Evolutionary conservation across 1,140 invertebrate genomes (phyloP).

Genomic region (Thalassaphorura encarpata): DNA sequence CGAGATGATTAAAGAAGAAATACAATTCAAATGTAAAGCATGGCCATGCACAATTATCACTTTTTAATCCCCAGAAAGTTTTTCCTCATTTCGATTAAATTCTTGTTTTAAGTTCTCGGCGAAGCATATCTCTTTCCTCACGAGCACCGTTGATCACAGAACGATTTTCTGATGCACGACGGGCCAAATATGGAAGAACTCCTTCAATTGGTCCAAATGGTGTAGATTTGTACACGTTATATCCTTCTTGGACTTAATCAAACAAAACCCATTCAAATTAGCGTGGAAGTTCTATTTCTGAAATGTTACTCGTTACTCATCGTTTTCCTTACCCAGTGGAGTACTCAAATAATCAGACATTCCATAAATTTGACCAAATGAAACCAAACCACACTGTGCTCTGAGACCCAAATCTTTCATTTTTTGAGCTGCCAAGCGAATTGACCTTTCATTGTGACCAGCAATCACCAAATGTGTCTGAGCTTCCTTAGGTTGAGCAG

Average conservation of each 20-base stretch:
- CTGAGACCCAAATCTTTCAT: constrained; percentile 28
- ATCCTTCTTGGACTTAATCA: constrained; percentile 41
- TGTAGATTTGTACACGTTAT: constrained; percentile 49
- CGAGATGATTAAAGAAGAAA: too few relatives aligned
- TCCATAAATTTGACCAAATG: constrained; percentile 47
- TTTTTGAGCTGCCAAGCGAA: constrained; percentile 31
- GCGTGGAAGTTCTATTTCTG: background rate
- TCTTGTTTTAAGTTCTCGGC: constrained; percentile 38
- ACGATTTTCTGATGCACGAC: constrained; percentile 45
- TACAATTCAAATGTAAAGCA: too few relatives aligned
- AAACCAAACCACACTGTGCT: constrained; percentile 33
- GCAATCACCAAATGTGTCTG: constrained; percentile 35
- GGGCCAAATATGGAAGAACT: constrained; percentile 42
- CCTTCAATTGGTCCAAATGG: constrained; percentile 46
- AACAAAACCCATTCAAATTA: background rate
- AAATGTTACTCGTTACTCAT: background rate
- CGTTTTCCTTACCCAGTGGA: constrained; percentile 39
- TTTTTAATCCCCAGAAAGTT: too few relatives aligned
- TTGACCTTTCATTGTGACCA: constrained; percentile 38
- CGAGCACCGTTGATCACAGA: constrained; percentile 44
- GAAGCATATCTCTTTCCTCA: constrained; percentile 43
- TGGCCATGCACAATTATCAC: too few relatives aligned
- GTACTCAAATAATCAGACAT: constrained; percentile 49
- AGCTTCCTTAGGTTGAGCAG: constrained; percentile 1
- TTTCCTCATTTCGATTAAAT: too few relatives aligned